A percentile compares a stretch with the other conserved stretches of the same genome.
phyloP scores from a whole-genome alignment of 2,888 invertebrate species.

The Ichneumoninae sp. region DNA sequence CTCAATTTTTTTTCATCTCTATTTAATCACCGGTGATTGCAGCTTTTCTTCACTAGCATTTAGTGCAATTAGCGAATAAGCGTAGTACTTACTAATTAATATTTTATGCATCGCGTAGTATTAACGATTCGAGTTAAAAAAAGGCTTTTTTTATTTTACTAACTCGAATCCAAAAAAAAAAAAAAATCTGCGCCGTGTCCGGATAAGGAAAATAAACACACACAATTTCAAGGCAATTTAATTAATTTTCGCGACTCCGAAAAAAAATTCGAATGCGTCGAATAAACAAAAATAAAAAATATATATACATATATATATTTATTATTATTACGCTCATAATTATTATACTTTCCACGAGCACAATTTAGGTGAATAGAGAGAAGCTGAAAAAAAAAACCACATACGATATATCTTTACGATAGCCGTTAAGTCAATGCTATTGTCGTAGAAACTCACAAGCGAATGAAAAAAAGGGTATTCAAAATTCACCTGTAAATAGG shows the following conservation, averaged over 20 bases:
- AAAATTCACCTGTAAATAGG: slow-evolving; percentile 56
- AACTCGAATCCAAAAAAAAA: slow-evolving; percentile 18
- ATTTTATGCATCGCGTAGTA: slow-evolving; percentile 34
- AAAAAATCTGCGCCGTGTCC: slow-evolving; percentile 51
- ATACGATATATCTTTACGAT: slow-evolving; percentile 58
- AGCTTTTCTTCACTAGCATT: slow-evolving; percentile 54
- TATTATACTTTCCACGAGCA: slow-evolving; percentile 52
- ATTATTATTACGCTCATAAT: slow-evolving; percentile 48
- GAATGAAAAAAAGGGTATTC: slow-evolving; percentile 28
- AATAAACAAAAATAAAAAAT: not conserved
- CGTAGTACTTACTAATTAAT: slow-evolving; percentile 61
- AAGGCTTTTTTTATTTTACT: slow-evolving; percentile 9
- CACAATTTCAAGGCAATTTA: slow-evolving; percentile 25
- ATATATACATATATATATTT: slow-evolving; percentile 19
- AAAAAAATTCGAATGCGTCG: slow-evolving; percentile 27
- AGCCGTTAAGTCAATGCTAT: slow-evolving; percentile 60
- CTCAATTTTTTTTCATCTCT: not conserved
- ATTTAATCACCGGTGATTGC: slow-evolving; percentile 53
- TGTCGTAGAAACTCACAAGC: slow-evolving; percentile 24
- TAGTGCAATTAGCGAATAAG: slow-evolving; percentile 54
- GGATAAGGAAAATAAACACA: slow-evolving; percentile 50
- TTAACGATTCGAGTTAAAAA: slow-evolving; percentile 14
- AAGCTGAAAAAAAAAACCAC: slow-evolving; percentile 23
- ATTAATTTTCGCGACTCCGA: slow-evolving; percentile 8
- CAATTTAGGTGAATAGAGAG: slow-evolving; percentile 50